phyloP scores from a whole-genome alignment of 2,888 invertebrate species.

The Neria commutata region DNA sequence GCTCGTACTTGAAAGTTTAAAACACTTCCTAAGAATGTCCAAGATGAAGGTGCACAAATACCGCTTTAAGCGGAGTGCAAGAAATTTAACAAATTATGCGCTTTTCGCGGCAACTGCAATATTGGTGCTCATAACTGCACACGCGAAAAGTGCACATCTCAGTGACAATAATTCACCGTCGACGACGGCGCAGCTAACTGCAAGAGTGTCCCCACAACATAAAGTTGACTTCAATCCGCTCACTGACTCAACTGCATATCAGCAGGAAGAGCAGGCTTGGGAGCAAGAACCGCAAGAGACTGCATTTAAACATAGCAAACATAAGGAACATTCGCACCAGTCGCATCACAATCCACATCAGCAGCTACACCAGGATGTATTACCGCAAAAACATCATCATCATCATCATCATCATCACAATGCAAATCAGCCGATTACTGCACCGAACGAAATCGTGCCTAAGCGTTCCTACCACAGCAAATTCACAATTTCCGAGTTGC shows the following conservation, averaged over 20 bases:
- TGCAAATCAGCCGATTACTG: neutral
- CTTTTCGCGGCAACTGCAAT: slow-evolving; percentile 45
- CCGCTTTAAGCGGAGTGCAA: slow-evolving; percentile 21
- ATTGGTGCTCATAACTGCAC: slow-evolving; percentile 50
- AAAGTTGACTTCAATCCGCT: neutral
- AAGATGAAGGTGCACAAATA: slow-evolving; percentile 33
- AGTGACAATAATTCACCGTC: slow-evolving; percentile 34
- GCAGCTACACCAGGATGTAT: slow-evolving; percentile 33
- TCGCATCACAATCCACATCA: slow-evolving; percentile 31
- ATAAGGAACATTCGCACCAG: slow-evolving; percentile 28
- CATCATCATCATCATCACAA: neutral
- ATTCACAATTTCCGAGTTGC: slow-evolving; percentile 73
- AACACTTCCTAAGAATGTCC: slow-evolving; percentile 26
- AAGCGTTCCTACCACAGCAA: slow-evolving; percentile 53
- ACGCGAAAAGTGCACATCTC: slow-evolving; percentile 51
- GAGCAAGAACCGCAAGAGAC: slow-evolving; percentile 26
- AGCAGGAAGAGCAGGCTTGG: slow-evolving; percentile 6
- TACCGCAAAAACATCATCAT: slow-evolving; percentile 18
- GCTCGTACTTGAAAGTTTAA: too few relatives aligned
- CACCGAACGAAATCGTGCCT: slow-evolving; percentile 17
- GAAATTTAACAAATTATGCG: slow-evolving; percentile 47
- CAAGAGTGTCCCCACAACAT: neutral
- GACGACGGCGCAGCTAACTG: neutral
- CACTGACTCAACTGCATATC: neutral
- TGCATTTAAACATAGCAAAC: slow-evolving; percentile 29